These are phyloP conservation scores for Eolophus roseicapilla DNA, from an alignment of 2,113 vertebrate species.

Conservation along the genomic window DNA sequence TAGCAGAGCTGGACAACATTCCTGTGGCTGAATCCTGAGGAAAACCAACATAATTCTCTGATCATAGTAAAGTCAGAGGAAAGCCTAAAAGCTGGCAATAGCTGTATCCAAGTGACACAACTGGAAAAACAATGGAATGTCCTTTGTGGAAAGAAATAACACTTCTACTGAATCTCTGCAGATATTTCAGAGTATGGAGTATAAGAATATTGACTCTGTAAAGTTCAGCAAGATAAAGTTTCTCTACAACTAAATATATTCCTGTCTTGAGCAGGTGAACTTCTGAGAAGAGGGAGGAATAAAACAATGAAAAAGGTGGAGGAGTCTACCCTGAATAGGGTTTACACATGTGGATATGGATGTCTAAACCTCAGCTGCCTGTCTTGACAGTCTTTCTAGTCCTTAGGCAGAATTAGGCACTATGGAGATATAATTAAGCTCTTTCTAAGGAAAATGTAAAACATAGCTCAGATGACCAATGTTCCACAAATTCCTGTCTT, in stretches of 20 bases:
- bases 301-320: background rate
- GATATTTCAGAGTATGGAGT: background rate
- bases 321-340: background rate
- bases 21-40: background rate
- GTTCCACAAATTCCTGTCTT: background rate
- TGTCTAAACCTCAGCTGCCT: background rate
- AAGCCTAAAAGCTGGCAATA: background rate
- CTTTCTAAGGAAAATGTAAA: background rate
- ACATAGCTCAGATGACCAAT: background rate
- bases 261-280: background rate
- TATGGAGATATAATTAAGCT: background rate
- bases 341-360: background rate
- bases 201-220: background rate
- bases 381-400: background rate
- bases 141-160: background rate
- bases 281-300: background rate
- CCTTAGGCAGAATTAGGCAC: background rate
- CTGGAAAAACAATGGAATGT: background rate
- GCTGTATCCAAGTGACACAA: background rate
- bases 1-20: background rate
- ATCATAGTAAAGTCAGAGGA: background rate
- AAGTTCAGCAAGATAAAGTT: background rate
- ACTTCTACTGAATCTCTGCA: background rate
- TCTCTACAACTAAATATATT: background rate
- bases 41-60: background rate